A percentile compares a stretch with the other conserved stretches of the same genome.
Conservation (phyloP, 2,797 vertebrate species). For the Sebastes paucispinis region DNA sequence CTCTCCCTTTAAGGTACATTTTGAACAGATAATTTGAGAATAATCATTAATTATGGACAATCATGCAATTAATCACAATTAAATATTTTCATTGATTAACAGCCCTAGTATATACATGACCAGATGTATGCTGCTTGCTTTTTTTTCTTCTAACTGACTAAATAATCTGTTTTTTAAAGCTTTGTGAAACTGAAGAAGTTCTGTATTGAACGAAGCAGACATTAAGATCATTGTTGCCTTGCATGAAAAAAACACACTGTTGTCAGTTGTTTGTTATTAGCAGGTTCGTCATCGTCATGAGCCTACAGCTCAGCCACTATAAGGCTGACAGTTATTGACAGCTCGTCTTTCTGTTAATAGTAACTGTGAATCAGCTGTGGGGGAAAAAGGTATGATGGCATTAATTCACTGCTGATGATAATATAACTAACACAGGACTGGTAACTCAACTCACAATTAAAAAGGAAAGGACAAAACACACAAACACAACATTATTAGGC, state of each 20-base stretch:
- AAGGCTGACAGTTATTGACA: slow-evolving; percentile 38
- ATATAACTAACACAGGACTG: background rate
- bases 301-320: slow-evolving; percentile 5
- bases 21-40: too few relatives aligned
- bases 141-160: background rate
- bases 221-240: background rate
- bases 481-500: background rate
- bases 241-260: slow-evolving; percentile 5
- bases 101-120: too few relatives aligned
- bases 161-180: background rate
- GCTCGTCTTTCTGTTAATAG: slow-evolving; percentile 19
- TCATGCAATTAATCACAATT: too few relatives aligned
- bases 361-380: slow-evolving; percentile 7
- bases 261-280: slow-evolving; percentile 2
- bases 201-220: slow-evolving; percentile 11
- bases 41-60: too few relatives aligned
- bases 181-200: background rate
- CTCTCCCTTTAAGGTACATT: too few relatives aligned
- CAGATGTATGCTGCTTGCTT: background rate
- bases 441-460: background rate
- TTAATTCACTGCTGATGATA: slow-evolving; percentile 14
- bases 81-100: too few relatives aligned
- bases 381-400: background rate
- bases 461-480: background rate
- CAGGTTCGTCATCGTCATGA: background rate